phyloP scores from a whole-genome alignment of 2,888 invertebrate species.

The Pelosia muscerda region DNA sequence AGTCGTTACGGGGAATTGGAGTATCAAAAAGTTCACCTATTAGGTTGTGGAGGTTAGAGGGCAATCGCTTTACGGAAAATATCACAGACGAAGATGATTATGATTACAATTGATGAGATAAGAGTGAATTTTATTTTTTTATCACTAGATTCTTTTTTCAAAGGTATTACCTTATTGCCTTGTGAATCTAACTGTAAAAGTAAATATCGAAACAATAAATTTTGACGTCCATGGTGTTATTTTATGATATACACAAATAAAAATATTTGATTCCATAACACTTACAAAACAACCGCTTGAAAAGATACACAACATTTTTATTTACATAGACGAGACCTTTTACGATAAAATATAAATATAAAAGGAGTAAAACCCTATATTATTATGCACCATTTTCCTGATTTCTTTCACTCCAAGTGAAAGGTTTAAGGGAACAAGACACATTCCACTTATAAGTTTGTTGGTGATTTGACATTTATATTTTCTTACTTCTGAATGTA shows the following conservation, averaged over 20 bases:
- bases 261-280: not conserved
- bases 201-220: not conserved
- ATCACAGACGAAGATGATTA: too few species aligned
- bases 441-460: constrained; percentile 1
- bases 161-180: not conserved
- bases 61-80: too few species aligned
- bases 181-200: not conserved
- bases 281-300: not conserved
- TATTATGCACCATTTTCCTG: constrained; percentile 1
- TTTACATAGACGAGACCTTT: not conserved
- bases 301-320: not conserved
- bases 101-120: too few species aligned
- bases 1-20: too few species aligned
- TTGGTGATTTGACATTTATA: constrained; percentile 11
- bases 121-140: not conserved
- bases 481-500: constrained; percentile 6
- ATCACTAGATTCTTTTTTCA: not conserved
- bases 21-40: too few species aligned
- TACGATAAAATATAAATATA: constrained; percentile 11
- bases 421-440: constrained; percentile 9
- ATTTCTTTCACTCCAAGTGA: not conserved
- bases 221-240: not conserved
- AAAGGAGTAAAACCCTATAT: not conserved
- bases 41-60: too few species aligned
- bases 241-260: not conserved